Percentiles rank a stretch among this genome's conserved stretches.
Evolutionary conservation across 2,797 vertebrate species (phyloP).

Genomic region (Acrossocheilus fasciatus): DNA sequence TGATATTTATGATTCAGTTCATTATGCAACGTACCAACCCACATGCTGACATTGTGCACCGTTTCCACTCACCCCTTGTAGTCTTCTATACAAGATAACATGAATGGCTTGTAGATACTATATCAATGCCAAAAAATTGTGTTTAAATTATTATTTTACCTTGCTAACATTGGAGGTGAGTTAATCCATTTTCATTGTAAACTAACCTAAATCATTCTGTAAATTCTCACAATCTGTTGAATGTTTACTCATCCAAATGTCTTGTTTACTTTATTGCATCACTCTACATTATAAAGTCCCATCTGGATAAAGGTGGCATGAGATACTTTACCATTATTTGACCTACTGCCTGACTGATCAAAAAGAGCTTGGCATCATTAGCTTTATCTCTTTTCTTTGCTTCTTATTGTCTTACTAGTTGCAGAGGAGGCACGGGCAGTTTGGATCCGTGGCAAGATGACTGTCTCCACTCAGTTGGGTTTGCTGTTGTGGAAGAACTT

Average conservation of each 20-base stretch:
- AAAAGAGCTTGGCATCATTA: background rate
- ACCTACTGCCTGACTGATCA: background rate
- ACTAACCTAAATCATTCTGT: background rate
- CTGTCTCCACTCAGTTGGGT: slow-evolving; percentile 91
- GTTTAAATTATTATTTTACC: background rate
- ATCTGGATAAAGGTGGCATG: slow-evolving; percentile 31
- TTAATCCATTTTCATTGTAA: background rate
- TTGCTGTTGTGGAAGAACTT: slow-evolving; percentile 99
- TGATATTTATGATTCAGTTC: background rate
- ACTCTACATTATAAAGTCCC: slow-evolving; percentile 17
- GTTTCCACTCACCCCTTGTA: background rate
- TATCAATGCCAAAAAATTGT: background rate
- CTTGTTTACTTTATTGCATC: slow-evolving; percentile 66
- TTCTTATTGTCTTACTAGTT: slow-evolving; percentile 42
- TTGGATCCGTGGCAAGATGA: slow-evolving; percentile 82
- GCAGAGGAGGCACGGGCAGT: slow-evolving; percentile 68
- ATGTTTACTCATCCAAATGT: slow-evolving; percentile 69
- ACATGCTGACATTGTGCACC: background rate
- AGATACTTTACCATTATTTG: background rate
- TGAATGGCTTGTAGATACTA: background rate
- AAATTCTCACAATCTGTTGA: slow-evolving; percentile 20
- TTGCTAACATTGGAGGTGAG: too few relatives aligned
- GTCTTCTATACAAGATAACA: background rate
- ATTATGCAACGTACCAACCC: background rate
- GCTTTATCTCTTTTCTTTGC: background rate